Evolutionary conservation across 2,113 vertebrate genomes (phyloP), one percentile per base, ranked within the genome.

Genomic region (Xiphorhynchus elegans): DNA sequence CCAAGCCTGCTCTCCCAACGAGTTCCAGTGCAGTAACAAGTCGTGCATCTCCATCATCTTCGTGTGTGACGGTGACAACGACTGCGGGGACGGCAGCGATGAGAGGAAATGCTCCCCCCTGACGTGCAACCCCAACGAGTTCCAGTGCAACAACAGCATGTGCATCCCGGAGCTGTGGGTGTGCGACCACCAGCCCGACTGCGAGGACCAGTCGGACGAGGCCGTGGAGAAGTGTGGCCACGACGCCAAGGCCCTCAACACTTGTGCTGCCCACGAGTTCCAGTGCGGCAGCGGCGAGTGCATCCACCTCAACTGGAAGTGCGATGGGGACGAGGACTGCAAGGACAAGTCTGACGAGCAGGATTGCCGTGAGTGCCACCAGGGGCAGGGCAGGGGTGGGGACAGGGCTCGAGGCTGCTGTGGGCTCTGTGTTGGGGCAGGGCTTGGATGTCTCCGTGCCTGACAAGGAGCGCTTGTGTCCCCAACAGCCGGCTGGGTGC

Each of bases 261-360:
- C 97, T 66, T 99, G 99, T 11, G 96, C 97, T 0, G 95, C 97
- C 9, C 97, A 98, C 5, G 99, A 99, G 98, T 99, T 99, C 97
- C 98, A 98, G 96, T 99, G 99, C 9, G 95, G 98, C 64, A 99
- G 98, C 1, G 99, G 99, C 5, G 99, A 99, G 67, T 99, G 99
- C 67, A 98, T 99, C 91, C 99, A 99, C 94, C 98, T 98, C 77
- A 99, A 98, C 98, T 99, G 99, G 99, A 99, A 99, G 96, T 99
- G 99, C 2, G 99, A 99, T 0, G 99, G 99, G 4, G 99, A 99
- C 4, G 98, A 98, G 16, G 99, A 99, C 98, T 99, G 99, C 98
- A 99, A 99, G 97, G 99, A 99, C 97, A 99, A 99, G 95, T 99
- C 99, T 0, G 99, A 99, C 15, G 99, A 99, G 97, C 97, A 98